Percentiles rank a stretch among this genome's conserved stretches.
These are phyloP conservation scores for Lypha dubia DNA, from an alignment of 2,888 invertebrate species.

Conservation along the genomic window DNA sequence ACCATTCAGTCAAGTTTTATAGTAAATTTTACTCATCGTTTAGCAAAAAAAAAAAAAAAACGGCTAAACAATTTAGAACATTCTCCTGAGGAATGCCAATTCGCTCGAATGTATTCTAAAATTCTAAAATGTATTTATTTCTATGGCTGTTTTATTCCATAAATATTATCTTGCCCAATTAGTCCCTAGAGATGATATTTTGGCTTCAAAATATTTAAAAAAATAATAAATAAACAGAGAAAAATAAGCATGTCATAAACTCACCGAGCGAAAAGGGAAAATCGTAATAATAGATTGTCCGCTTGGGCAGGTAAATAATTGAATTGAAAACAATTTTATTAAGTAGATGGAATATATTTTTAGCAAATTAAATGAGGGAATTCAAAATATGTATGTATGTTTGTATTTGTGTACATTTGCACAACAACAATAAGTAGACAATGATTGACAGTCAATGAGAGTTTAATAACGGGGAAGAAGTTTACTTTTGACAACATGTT, in stretches of 20 bases:
- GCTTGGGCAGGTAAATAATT: conserved; percentile 52
- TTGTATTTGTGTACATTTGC: no score
- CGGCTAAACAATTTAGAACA: not conserved
- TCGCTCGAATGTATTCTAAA: not conserved
- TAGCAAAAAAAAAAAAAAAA: conserved; percentile 8
- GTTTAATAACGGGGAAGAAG: conserved; percentile 36
- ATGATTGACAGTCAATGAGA: conserved; percentile 48
- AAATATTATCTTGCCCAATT: conserved; percentile 49
- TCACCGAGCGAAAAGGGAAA: not conserved
- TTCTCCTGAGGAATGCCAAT: conserved; percentile 24
- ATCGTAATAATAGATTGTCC: conserved; percentile 57
- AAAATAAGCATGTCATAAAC: conserved; percentile 51
- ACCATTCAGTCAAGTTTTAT: not conserved
- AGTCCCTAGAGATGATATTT: conserved; percentile 62
- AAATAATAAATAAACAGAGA: not conserved
- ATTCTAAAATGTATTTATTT: not conserved
- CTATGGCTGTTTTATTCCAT: not conserved
- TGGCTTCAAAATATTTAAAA: conserved; percentile 51
- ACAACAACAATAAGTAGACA: not conserved
- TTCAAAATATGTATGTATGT: conserved; percentile 3
- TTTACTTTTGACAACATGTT: not conserved
- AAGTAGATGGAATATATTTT: conserved; percentile 54
- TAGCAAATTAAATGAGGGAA: conserved; percentile 52
- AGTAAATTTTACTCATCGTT: not conserved
- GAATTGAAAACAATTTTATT: conserved; percentile 65